Conservation (phyloP, 2,113 vertebrate species). For the Cervus canadensis region DNA sequence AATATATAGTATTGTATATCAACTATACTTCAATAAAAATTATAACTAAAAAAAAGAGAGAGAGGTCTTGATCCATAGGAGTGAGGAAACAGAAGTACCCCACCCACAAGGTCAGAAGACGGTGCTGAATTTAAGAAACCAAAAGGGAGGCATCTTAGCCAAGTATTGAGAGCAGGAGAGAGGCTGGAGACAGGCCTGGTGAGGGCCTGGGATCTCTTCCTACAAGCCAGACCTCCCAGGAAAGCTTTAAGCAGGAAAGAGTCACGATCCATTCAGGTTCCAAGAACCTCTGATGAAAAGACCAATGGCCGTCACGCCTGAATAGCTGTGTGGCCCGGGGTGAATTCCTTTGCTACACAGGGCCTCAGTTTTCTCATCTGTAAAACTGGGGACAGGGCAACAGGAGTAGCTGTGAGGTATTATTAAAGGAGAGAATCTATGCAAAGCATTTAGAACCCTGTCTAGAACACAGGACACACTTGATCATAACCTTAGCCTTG, state of each 20-base stretch:
- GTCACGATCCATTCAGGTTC: not conserved
- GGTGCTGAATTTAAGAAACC: accelerated
- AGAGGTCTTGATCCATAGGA: not conserved
- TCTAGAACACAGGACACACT: too few relatives aligned
- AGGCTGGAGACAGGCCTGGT: accelerated
- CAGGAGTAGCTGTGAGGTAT: not conserved
- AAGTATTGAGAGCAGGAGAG: not conserved
- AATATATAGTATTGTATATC: not conserved
- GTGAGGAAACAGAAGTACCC: not conserved
- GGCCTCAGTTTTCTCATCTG: not conserved
- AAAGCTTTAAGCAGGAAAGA: not conserved
- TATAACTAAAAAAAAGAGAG: not conserved
- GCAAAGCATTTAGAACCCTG: too few relatives aligned
- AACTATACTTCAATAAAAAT: not conserved
- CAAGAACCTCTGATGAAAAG: not conserved
- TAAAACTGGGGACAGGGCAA: not conserved
- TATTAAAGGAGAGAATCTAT: not conserved
- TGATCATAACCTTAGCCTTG: not conserved
- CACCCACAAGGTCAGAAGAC: accelerated
- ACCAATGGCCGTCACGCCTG: not conserved
- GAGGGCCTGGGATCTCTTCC: accelerated
- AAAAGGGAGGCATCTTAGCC: not conserved
- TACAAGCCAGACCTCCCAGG: not conserved
- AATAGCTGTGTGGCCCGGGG: not conserved
- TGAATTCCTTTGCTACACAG: not conserved